These are phyloP conservation scores for Rhadina sibilatrix DNA, from an alignment of 2,113 vertebrate species.

Conservation along the genomic window DNA sequence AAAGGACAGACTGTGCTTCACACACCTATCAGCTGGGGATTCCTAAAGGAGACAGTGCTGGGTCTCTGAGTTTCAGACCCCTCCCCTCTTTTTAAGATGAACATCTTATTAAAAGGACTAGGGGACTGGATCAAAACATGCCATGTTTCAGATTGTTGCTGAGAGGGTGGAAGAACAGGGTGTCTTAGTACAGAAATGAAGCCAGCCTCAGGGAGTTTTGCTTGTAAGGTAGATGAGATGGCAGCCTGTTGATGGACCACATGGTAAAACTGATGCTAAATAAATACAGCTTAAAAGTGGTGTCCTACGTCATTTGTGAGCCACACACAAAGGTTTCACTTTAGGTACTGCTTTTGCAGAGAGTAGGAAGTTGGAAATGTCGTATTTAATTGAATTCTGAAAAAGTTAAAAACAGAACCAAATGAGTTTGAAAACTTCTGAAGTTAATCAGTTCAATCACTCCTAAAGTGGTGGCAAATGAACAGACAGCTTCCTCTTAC, in stretches of 20 bases:
- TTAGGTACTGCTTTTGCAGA: not conserved
- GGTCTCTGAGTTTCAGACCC: not conserved
- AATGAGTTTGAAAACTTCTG: not conserved
- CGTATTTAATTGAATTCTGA: not conserved
- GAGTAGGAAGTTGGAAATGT: not conserved
- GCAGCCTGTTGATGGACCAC: not conserved
- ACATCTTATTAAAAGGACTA: too few species aligned
- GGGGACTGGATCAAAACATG: not conserved
- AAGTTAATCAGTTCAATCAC: not conserved
- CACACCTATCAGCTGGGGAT: not conserved
- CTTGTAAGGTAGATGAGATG: not conserved
- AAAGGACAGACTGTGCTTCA: not conserved
- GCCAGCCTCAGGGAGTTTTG: not conserved
- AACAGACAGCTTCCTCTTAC: not conserved
- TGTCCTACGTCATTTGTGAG: too few species aligned
- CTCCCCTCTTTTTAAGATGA: not conserved
- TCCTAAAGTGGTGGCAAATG: not conserved
- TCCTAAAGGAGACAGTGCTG: not conserved
- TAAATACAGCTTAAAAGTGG: not conserved
- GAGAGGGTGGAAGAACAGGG: not conserved
- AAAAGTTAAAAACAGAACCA: not conserved
- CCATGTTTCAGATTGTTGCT: not conserved
- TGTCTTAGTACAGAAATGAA: not conserved
- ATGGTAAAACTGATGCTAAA: not conserved
- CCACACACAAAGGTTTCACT: not conserved